Percentiles rank a stretch among this genome's conserved stretches.
These are phyloP conservation scores for Drosophila murphyi DNA, from an alignment of 1,140 invertebrate genomes.

Conservation along the genomic window DNA sequence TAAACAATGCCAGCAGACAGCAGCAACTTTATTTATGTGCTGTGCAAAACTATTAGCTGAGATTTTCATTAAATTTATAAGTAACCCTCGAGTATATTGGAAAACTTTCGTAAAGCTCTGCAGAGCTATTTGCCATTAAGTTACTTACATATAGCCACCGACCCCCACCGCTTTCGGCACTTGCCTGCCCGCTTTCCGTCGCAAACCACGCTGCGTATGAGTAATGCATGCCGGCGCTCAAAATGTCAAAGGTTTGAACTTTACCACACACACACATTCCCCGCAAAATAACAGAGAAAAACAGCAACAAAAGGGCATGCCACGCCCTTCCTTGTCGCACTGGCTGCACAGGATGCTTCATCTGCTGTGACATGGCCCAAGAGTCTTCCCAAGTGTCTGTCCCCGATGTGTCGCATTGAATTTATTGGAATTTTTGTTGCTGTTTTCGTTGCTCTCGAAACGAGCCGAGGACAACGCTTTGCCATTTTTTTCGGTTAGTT, in stretches of 20 bases:
- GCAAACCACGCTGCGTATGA: constrained; percentile 69
- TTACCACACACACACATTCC: constrained; percentile 62
- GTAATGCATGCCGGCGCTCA: constrained; percentile 72
- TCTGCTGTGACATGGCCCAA: constrained; percentile 75
- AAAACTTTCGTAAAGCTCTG: constrained; percentile 61
- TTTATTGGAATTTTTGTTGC: constrained; percentile 80
- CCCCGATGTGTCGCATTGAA: constrained; percentile 78
- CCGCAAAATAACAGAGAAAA: constrained; percentile 60
- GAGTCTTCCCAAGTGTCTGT: constrained; percentile 77
- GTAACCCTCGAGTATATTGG: constrained; percentile 54
- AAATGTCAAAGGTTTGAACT: constrained; percentile 82
- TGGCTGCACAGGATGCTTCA: constrained; percentile 22
- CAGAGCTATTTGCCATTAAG: constrained; percentile 52
- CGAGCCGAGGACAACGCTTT: constrained; percentile 40
- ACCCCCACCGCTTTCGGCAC: not conserved
- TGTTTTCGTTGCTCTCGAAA: constrained; percentile 38
- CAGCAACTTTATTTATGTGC: constrained; percentile 66
- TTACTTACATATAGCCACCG: constrained; percentile 47
- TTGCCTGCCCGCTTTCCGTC: not conserved
- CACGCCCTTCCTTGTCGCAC: constrained; percentile 18
- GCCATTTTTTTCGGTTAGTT: not conserved
- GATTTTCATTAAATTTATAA: constrained; percentile 80
- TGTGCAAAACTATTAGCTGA: constrained; percentile 69
- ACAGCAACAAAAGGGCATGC: constrained; percentile 25
- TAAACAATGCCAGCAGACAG: constrained; percentile 9